Evolutionary conservation across 1,140 invertebrate genomes (phyloP), one percentile per base, ranked within the genome.

Genomic region (Dendroctonus valens): DNA sequence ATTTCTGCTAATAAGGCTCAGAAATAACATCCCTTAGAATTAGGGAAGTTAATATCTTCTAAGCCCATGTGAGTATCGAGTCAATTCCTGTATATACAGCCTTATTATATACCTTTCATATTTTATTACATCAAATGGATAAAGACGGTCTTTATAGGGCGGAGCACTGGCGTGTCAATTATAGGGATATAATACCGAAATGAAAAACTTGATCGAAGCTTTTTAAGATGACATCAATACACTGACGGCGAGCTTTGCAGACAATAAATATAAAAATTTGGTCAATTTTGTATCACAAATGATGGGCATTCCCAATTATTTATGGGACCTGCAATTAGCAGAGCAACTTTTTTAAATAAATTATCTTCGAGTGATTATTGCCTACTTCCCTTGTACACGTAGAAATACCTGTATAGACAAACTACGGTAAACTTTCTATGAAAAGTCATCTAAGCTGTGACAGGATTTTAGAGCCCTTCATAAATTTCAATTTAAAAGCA

Each of bases 401-500:
- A 26, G 26, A 26, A 26, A 26, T 26, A 26, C 26, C 26, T 2
- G 26, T 26, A 26, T 26, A 26, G 26, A 26, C 26, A 26, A 26
- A 26, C 26, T 26, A 26, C 26, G 26, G 26, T 26, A 26, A 26
- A 26, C 26, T 26, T 26, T 26, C 26, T 26, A 26, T 26, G 26
- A 26, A 26, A 26, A 26, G 1, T 26, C 26, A 26, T 26, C 26
- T 26, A 26, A 26, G 26, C 26, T 26, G 26, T 26, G 26, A 26
- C 26, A 26, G 26, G 26, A 26, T 26, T 26, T 26, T 53, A 15
- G 14, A 7, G 37, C 3, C 51, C 15, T 38, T 53, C 14, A 53
- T 53, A 53, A 53, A 53, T 8, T 48, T 9, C 46, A 48, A 48
- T 48, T 48, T 53, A 57, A 57, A 41, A 57, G 54, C 54, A 57